Conservation (phyloP, 2,113 vertebrate species). For the Stegostoma tigrinum region DNA sequence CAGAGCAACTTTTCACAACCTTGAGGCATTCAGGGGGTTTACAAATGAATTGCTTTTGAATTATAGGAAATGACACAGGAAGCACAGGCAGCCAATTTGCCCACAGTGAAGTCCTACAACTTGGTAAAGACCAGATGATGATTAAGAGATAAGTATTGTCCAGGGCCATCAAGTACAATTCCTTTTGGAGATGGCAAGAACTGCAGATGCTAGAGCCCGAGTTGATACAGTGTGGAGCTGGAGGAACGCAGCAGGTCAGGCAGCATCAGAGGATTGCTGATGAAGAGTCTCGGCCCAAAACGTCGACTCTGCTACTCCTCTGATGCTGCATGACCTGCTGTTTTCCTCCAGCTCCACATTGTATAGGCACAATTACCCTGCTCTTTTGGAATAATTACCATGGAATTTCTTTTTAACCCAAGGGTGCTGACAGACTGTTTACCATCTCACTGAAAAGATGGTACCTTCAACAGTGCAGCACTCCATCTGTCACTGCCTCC, state of each 20-base stretch:
- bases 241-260: no score
- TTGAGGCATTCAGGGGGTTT: neutral
- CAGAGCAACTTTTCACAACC: neutral
- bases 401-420: neutral
- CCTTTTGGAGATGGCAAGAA: no score
- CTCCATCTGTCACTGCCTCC: no score
- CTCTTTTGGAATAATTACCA: neutral
- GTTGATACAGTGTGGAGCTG: no score
- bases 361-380: neutral
- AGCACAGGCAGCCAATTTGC: neutral
- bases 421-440: neutral
- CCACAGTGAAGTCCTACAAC: neutral
- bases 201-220: no score
- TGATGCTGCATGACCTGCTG: no score
- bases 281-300: no score
- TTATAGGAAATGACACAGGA: neutral
- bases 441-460: no score
- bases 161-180: neutral
- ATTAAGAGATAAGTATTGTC: neutral
- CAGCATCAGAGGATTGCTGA: no score
- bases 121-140: neutral
- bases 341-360: no score
- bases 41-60: neutral
- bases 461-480: no score
- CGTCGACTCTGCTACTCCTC: no score